Conservation (phyloP, 2,888 invertebrate genomes). For the Drosophila neotestacea region DNA sequence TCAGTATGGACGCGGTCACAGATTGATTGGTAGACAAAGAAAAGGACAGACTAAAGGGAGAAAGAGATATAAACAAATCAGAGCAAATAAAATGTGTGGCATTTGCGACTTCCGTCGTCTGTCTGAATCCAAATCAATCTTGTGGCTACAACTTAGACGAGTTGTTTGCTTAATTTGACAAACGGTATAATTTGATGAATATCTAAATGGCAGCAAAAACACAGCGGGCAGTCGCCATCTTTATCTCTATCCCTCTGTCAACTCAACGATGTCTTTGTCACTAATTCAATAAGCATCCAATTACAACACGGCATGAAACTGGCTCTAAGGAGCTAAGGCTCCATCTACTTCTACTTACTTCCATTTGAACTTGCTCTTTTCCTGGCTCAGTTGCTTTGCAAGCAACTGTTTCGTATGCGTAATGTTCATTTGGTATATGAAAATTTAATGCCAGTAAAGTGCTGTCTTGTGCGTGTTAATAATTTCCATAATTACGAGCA, state of each 20-base stretch:
- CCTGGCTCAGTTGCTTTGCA: not conserved
- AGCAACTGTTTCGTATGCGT: conserved; percentile 41
- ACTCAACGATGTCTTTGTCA: conserved; percentile 52
- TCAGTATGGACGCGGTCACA: conserved; percentile 45
- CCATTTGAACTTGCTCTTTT: not conserved
- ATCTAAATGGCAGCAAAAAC: conserved; percentile 69
- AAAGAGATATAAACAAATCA: conserved; percentile 45
- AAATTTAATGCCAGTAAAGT: conserved; percentile 67
- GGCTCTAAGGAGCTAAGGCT: conserved; percentile 6
- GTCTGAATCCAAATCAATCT: conserved; percentile 72
- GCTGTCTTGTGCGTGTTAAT: conserved; percentile 45
- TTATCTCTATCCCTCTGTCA: not conserved
- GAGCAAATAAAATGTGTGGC: conserved; percentile 39
- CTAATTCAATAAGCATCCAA: conserved; percentile 81
- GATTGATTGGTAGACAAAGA: conserved; percentile 34
- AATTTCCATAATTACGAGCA: conserved; percentile 54
- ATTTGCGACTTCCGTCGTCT: conserved; percentile 35
- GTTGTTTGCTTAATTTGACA: conserved; percentile 82
- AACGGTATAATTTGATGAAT: conserved; percentile 80
- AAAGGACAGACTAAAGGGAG: not conserved
- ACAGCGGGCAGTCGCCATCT: conserved; percentile 49
- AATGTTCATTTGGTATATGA: conserved; percentile 67
- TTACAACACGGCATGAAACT: conserved; percentile 67
- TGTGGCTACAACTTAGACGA: conserved; percentile 29
- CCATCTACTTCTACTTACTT: not conserved